phyloP scores from a whole-genome alignment of 2,888 invertebrate species.

The Cryptus viduatorius region DNA sequence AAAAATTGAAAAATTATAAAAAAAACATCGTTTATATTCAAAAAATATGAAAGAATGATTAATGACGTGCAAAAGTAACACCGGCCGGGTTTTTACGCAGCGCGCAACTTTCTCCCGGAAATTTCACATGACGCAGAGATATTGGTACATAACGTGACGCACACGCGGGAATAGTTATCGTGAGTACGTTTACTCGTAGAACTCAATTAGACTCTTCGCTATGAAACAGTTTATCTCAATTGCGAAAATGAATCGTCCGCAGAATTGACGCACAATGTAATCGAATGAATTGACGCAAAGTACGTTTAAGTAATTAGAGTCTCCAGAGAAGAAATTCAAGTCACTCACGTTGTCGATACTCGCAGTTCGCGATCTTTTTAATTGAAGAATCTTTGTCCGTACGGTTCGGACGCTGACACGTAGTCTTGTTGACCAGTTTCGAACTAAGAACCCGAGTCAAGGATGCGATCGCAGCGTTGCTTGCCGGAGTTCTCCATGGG shows the following conservation, averaged over 20 bases:
- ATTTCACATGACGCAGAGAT: slow-evolving; percentile 72
- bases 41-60: too few relatives aligned
- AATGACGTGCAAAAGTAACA: not conserved
- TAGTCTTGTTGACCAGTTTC: slow-evolving; percentile 33
- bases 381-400: slow-evolving; percentile 16
- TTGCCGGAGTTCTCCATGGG: slow-evolving; percentile 71
- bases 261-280: too few relatives aligned
- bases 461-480: slow-evolving; percentile 43
- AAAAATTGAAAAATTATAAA: too few relatives aligned
- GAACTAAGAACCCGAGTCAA: slow-evolving; percentile 46
- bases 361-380: not conserved
- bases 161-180: not conserved
- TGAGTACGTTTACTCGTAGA: too few relatives aligned
- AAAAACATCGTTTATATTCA: too few relatives aligned
- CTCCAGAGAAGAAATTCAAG: not conserved
- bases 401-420: slow-evolving; percentile 5
- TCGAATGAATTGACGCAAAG: too few relatives aligned
- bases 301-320: not conserved
- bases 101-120: slow-evolving; percentile 78
- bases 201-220: too few relatives aligned
- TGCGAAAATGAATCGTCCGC: not conserved
- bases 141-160: slow-evolving; percentile 5
- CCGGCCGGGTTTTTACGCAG: not conserved
- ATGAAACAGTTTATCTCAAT: not conserved
- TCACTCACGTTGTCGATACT: not conserved